Base-by-base conservation (phyloP, 2,888 invertebrate species). In the Cyrtodaria siliqua region DNA sequence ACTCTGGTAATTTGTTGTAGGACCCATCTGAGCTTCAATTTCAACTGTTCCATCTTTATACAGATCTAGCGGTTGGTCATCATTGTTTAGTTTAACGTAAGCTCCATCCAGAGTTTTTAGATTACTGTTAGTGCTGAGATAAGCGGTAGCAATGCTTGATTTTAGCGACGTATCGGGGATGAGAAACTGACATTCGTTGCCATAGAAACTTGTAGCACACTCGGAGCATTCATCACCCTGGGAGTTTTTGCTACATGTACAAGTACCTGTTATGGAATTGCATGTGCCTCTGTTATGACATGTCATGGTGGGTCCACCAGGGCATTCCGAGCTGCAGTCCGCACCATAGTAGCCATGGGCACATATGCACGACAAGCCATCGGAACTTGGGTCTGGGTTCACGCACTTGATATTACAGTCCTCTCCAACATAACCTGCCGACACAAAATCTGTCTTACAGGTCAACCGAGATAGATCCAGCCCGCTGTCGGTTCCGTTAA, bases 51-150 rank as follows among this genome's bases (percentile, higher is more conserved):
- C 50, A 50, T 79, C 60, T n/a, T 40, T 47, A 40, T 42, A 80
- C 38, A 80, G 26, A n/a, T 20, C 27, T 42, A 61, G 62, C 33
- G 73, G 67, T 42, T 49, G 23, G 29, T 70, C 67, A 12, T 66
- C 29, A 52, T 52, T 72, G 52, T 75, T 69, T 44, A 86, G 72
- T 26, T 74, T 63, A 20, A 86, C 38, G 27, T 66, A 76, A 0
- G 85, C 69, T 12, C 88, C 87, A 82, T 88, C 89, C n/a, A 87
- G 49, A 38, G 83, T 78, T 27, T 75, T 76, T 8, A 85, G 55
- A 53, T 79, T 78, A 16, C 84, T 83, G 57, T 83, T 72, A 18
- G 84, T 77, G 23, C 76, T 78, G 6, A 86, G 26, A 12, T 76
- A 77, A 59, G 59, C 69, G 3, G 68, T 44, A 38, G 70, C 66